Conservation (phyloP, 2,797 vertebrate species). For the Urosaurus nigricauda region DNA sequence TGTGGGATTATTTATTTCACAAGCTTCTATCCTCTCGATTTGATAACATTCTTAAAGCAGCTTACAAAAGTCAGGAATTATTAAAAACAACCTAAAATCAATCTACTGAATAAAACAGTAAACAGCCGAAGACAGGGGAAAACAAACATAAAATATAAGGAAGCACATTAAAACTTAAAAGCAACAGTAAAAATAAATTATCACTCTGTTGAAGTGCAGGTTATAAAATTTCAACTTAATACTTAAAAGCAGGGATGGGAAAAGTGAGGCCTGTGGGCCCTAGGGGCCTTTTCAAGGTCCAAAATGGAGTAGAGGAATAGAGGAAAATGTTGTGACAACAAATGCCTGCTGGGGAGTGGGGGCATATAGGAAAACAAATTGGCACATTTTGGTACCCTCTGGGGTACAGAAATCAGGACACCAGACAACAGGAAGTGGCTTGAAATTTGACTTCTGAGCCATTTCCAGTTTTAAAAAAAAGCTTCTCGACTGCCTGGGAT, state of each 20-base stretch:
- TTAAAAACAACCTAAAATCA: not conserved
- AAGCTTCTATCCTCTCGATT: constrained; percentile 6
- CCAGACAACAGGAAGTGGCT: not conserved
- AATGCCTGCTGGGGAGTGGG: too few relatives aligned
- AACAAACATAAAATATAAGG: not conserved
- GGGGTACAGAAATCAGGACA: not conserved
- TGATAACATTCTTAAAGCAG: constrained; percentile 23
- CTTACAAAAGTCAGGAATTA: not conserved
- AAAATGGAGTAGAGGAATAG: too few relatives aligned
- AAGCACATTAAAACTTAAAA: not conserved
- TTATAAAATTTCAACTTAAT: not conserved
- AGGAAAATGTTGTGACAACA: too few relatives aligned
- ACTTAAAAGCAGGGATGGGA: too few relatives aligned
- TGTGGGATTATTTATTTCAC: not conserved
- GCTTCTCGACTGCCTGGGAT: too few relatives aligned
- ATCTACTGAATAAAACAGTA: constrained; percentile 13
- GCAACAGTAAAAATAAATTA: not conserved
- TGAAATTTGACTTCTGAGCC: too few relatives aligned
- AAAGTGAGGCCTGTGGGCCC: too few relatives aligned
- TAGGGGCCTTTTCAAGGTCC: too few relatives aligned
- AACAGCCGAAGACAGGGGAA: not conserved
- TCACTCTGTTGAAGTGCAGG: not conserved
- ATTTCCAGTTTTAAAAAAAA: too few relatives aligned
- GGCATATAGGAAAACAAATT: too few relatives aligned
- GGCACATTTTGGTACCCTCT: too few relatives aligned